Conservation (phyloP, 2,113 vertebrate genomes). For the Boulengeromyrus knoepffleri region DNA sequence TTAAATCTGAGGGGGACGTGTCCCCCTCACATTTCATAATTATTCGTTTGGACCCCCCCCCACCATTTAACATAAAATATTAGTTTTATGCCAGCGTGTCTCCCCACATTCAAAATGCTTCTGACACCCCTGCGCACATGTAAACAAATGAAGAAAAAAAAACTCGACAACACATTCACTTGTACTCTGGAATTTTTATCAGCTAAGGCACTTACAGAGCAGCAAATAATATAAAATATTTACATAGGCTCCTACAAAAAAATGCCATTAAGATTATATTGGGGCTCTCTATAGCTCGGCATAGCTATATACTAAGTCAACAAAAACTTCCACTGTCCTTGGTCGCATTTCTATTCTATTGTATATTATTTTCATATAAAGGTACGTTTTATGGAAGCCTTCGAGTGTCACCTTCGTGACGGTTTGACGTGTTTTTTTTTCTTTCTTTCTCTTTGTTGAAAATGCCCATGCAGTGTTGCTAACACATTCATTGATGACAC, state of each 20-base stretch:
- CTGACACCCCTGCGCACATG: background rate
- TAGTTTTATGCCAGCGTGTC: no score
- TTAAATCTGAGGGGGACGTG: no score
- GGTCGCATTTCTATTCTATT: background rate
- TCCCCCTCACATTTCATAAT: no score
- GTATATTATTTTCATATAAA: background rate
- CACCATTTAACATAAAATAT: no score
- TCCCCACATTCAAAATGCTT: no score
- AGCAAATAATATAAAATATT: no score
- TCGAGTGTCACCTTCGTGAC: background rate
- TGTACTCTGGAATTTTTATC: background rate
- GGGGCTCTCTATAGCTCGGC: no score
- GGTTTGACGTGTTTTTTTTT: background rate
- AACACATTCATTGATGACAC: background rate
- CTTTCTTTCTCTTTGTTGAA: background rate
- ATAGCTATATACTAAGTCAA: background rate
- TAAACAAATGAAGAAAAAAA: background rate
- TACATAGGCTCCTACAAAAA: no score
- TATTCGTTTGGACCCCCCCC: no score
- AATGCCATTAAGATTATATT: no score
- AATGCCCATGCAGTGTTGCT: background rate
- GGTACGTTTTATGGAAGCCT: background rate
- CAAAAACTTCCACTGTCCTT: background rate
- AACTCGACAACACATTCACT: background rate
- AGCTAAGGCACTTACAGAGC: no score